Conservation (phyloP, 2,888 invertebrate genomes). For the Blastobasis adustella region DNA sequence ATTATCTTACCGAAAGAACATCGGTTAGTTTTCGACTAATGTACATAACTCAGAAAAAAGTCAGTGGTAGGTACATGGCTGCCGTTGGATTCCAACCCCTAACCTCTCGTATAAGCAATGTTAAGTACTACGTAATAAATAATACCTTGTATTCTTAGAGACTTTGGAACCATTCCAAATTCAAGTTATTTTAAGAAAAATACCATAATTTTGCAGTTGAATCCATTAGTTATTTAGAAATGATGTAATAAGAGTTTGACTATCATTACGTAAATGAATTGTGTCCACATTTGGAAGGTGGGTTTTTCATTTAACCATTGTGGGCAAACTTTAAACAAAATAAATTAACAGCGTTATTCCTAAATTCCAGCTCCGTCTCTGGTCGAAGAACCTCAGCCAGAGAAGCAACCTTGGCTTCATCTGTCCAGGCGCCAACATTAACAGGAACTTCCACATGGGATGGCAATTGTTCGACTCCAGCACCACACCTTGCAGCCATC, state of each 20-base stretch:
- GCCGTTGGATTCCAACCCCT: background rate
- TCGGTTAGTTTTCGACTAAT: no score
- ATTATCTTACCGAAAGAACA: no score
- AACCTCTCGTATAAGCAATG: background rate
- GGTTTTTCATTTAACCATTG: no score
- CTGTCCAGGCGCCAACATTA: constrained; percentile 83
- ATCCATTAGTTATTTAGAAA: no score
- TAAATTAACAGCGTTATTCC: background rate
- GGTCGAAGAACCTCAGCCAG: constrained; percentile 79
- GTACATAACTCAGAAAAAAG: no score
- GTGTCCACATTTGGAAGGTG: no score
- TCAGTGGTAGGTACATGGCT: background rate
- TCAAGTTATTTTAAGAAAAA: no score
- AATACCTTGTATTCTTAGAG: background rate
- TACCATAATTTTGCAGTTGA: no score
- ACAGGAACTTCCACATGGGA: constrained; percentile 83
- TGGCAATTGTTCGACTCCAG: constrained; percentile 79
- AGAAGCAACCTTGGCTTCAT: constrained; percentile 35
- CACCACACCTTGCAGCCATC: constrained; percentile 75
- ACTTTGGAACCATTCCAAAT: no score
- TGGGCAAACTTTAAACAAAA: background rate
- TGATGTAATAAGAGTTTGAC: no score
- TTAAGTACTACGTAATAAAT: background rate
- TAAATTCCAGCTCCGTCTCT: constrained; percentile 75
- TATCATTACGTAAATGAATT: no score